Evolutionary conservation across 2,888 invertebrate species (phyloP), one percentile per base, ranked within the genome.

Genomic region (Cheilosia urbana): DNA sequence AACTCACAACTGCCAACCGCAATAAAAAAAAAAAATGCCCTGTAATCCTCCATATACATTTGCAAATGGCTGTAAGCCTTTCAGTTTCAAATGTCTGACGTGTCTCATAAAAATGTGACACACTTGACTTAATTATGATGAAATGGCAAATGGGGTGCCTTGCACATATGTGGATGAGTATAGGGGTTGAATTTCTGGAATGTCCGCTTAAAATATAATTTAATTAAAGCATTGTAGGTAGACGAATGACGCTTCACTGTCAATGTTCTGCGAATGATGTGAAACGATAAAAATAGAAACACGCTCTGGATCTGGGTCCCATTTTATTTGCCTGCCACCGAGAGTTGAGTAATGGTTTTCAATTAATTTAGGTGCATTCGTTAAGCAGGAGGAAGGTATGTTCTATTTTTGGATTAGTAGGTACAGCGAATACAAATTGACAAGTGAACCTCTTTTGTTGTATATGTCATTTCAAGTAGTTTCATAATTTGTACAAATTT

Each of bases 121-220:
- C 37, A 55, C 19, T 53, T 27, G 45, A 47, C 47, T 65, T 57
- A 57, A 75, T 49, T 47, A 65, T 65, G 47, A 57, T 65, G 27
- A 57, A 55, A 65, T 57, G 7, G 1, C 24, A 42, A 66, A 66
- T 57, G 40, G 53, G 47, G 65, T 24, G 34, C 19, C 69, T 2
- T 17, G n/a, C 27, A 37, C 34, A 34, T 21, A 45, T 68, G 47
- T 42, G 55, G 11, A 21, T 49, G 19, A 58, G 6, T 62, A 27
- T 27, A 53, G 27, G 73, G 42, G 63, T 53, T 62, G 72, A 62
- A 51, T 68, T 62, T 40, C 62, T 19, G 27, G 69, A 47, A 63
- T 71, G 55, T 21, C 37, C 37, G 42, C 69, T 55, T 57, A 40
- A 19, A 53, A 63, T 62, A 55, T 57, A 78, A 78, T 69, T 69